Conservation (phyloP, 2,113 vertebrate species). For the Carassius auratus region DNA sequence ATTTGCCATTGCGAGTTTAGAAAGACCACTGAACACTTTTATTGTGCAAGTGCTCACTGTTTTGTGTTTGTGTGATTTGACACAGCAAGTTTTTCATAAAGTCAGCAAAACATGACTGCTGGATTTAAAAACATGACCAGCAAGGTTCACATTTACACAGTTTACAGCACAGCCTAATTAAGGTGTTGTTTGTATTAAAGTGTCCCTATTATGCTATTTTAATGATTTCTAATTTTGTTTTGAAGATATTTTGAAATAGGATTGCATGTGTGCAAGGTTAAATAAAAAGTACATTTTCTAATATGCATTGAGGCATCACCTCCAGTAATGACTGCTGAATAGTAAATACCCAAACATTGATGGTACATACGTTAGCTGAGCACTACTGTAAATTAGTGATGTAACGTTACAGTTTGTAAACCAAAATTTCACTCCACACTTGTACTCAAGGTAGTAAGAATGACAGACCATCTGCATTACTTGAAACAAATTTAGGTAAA, state of each 20-base stretch:
- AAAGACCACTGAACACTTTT: not conserved
- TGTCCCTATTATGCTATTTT: not conserved
- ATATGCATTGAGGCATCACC: not conserved
- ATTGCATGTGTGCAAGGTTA: not conserved
- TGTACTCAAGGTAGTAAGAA: too few species aligned
- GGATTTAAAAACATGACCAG: not conserved
- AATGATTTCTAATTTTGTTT: not conserved
- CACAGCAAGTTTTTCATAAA: not conserved
- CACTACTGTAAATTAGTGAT: too few species aligned
- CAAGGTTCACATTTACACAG: not conserved
- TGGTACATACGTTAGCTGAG: too few species aligned
- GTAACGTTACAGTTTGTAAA: too few species aligned
- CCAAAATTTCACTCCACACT: too few species aligned
- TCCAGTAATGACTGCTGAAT: not conserved
- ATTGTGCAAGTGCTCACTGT: not conserved
- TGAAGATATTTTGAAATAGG: not conserved
- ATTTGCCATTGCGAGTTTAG: not conserved
- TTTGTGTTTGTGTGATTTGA: not conserved
- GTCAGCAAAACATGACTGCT: not conserved
- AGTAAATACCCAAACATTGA: too few species aligned
- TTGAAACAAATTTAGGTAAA: too few species aligned
- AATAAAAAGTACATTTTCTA: not conserved
- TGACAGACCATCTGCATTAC: too few species aligned
- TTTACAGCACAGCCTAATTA: not conserved
- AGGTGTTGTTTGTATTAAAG: not conserved